Conservation (phyloP, 2,113 vertebrate species). For the Antennarius striatus region DNA sequence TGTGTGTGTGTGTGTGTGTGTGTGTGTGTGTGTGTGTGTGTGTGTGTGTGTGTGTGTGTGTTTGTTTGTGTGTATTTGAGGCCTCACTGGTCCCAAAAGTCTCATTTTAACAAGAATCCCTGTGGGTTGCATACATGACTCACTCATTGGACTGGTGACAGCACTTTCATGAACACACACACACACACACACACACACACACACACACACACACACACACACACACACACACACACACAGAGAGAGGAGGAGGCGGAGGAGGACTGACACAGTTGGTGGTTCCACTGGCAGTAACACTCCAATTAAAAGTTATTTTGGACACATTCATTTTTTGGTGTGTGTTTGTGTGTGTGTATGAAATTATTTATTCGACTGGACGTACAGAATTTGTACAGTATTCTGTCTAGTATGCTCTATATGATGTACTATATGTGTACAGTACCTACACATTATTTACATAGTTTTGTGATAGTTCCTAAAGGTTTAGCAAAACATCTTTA, state of each 20-base stretch:
- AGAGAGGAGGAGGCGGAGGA: slow-evolving; percentile 28
- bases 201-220: slow-evolving; percentile 36
- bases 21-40: not conserved
- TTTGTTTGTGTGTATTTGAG: not conserved
- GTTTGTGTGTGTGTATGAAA: not conserved
- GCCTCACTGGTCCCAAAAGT: slow-evolving; percentile 28
- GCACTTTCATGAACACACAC: slow-evolving; percentile 13
- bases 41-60: too few species aligned
- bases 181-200: slow-evolving; percentile 32
- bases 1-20: too few species aligned
- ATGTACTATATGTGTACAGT: too few species aligned
- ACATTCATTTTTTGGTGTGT: not conserved
- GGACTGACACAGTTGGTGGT: slow-evolving; percentile 29
- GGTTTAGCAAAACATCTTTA: too few species aligned
- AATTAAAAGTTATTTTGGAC: slow-evolving; percentile 46
- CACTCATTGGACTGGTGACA: slow-evolving; percentile 45
- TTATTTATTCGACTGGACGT: too few species aligned
- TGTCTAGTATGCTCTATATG: too few species aligned
- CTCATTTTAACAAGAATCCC: slow-evolving; percentile 37
- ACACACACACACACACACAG: slow-evolving; percentile 33
- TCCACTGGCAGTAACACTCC: slow-evolving; percentile 44
- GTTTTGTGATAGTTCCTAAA: too few species aligned
- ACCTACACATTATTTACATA: too few species aligned
- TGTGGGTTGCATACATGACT: slow-evolving; percentile 47
- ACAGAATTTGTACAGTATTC: too few species aligned